Conservation (phyloP, 2,113 vertebrate species). For the Callaeas wilsoni region DNA sequence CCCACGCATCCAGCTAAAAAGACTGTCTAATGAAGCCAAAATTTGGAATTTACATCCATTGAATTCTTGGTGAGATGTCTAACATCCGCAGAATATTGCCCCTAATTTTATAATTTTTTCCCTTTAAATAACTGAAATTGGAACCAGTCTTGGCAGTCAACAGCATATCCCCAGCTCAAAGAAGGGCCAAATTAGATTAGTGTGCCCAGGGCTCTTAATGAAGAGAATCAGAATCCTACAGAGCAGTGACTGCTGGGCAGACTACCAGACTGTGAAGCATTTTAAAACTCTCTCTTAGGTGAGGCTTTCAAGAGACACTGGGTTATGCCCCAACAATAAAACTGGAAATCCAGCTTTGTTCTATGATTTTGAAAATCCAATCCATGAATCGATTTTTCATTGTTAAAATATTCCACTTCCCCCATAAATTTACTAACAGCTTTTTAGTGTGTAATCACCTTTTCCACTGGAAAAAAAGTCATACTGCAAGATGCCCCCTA, state of each 20-base stretch:
- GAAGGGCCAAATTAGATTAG: background rate
- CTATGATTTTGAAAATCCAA: background rate
- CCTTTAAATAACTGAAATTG: background rate
- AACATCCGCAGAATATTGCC: background rate
- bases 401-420: background rate
- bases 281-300: background rate
- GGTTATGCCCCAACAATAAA: background rate
- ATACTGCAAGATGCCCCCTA: background rate
- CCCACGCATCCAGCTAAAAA: background rate
- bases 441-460: background rate
- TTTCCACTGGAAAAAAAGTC: background rate
- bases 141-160: background rate
- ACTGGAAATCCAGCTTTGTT: background rate
- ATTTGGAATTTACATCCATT: background rate
- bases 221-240: background rate
- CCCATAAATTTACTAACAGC: background rate
- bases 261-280: background rate
- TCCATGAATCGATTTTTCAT: background rate
- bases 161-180: background rate
- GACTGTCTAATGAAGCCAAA: background rate
- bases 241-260: background rate
- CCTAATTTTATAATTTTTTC: background rate
- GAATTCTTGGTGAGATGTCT: background rate
- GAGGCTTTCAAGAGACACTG: background rate
- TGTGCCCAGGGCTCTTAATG: background rate